Conservation (phyloP, 2,113 vertebrate species). For the Columba livia region DNA sequence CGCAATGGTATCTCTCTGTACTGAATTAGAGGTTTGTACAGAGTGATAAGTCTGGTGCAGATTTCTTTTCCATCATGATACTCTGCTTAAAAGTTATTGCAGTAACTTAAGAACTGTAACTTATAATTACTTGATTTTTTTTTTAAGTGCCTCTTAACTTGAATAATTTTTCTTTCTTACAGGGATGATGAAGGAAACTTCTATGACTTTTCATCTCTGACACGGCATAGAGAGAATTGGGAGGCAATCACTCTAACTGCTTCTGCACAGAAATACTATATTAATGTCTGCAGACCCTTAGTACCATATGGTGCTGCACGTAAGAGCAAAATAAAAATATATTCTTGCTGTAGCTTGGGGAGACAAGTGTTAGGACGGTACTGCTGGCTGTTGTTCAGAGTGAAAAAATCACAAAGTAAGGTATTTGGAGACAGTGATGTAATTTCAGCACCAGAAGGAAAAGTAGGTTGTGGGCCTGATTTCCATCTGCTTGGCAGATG, state of each 20-base stretch:
- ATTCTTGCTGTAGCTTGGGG: neutral
- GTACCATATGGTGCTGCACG: conserved; percentile 80
- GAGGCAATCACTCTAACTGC: conserved; percentile 71
- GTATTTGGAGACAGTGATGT: neutral
- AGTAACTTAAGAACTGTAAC: neutral
- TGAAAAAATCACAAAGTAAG: neutral
- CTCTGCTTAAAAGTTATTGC: neutral
- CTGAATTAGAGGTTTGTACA: neutral
- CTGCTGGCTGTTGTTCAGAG: neutral
- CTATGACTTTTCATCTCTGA: conserved; percentile 90
- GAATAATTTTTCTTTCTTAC: neutral
- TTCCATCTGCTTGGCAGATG: neutral
- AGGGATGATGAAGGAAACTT: conserved; percentile 85
- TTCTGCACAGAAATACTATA: conserved; percentile 77
- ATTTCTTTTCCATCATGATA: neutral
- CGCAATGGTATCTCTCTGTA: neutral
- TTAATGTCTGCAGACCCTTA: conserved; percentile 93
- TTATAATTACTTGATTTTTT: neutral
- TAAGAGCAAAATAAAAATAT: conserved; percentile 26
- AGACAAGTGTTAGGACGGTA: neutral
- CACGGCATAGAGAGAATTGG: conserved; percentile 86
- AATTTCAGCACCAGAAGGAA: neutral
- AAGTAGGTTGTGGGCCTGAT: neutral
- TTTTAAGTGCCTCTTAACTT: neutral
- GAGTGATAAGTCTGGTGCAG: neutral